Percentiles rank a stretch among this genome's conserved stretches.
Conservation (phyloP, 2,113 vertebrate genomes). For the Phalacrocorax pelagicus region DNA sequence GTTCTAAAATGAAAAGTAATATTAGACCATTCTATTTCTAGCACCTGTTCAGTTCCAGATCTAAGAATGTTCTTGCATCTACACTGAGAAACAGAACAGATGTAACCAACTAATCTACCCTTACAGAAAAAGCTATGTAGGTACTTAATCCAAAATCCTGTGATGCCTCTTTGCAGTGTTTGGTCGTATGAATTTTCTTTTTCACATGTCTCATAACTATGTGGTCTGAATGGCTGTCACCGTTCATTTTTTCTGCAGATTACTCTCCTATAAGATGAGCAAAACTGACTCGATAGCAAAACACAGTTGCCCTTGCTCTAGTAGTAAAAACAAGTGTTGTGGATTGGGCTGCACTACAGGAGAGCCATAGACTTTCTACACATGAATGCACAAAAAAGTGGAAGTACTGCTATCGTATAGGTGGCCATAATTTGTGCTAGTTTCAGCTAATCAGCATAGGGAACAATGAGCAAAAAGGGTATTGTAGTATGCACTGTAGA, state of each 20-base stretch:
- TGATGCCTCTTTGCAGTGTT: background rate
- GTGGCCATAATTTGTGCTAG: background rate
- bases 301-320: background rate
- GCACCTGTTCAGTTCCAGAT: background rate
- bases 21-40: conserved; percentile 28
- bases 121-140: background rate
- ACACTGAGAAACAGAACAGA: background rate
- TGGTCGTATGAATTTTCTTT: background rate
- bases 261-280: background rate
- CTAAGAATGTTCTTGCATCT: background rate
- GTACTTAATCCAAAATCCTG: background rate
- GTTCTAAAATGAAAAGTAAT: conserved; percentile 6
- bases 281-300: background rate
- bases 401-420: background rate
- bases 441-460: background rate
- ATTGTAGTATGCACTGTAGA: background rate
- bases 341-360: background rate
- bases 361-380: background rate
- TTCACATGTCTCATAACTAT: background rate
- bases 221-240: background rate
- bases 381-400: background rate
- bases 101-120: background rate
- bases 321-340: background rate
- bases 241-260: background rate
- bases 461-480: background rate